phyloP scores from a whole-genome alignment of 1,140 invertebrate genomes.

The Bathynomus jamesi region DNA sequence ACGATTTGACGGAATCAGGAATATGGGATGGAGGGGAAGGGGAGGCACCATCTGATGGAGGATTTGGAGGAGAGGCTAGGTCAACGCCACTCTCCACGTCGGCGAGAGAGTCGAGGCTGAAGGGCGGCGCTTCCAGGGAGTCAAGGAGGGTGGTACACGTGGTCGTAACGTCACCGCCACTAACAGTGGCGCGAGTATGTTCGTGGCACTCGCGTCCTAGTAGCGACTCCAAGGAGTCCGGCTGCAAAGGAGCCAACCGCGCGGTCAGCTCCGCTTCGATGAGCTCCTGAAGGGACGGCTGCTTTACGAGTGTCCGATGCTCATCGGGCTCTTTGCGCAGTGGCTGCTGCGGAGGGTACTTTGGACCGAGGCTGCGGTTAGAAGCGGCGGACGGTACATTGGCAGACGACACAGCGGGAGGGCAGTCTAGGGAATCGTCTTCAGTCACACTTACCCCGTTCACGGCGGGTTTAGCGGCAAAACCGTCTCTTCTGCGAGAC shows the following conservation, averaged over 20 bases:
- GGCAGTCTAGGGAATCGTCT: not conserved
- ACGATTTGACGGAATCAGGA: not conserved
- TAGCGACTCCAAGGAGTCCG: not conserved
- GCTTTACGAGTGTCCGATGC: too few species aligned
- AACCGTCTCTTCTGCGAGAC: not conserved
- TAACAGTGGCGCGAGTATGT: not conserved
- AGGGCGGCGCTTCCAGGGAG: not conserved
- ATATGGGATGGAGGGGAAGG: not conserved
- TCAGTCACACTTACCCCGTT: not conserved
- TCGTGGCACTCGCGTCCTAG: not conserved
- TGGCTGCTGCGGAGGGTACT: not conserved
- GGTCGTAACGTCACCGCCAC: not conserved
- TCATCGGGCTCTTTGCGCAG: too few species aligned
- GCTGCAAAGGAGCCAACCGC: not conserved
- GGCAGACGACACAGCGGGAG: not conserved
- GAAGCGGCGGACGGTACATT: not conserved
- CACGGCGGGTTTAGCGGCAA: not conserved
- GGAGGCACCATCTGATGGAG: not conserved
- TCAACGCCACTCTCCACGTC: not conserved
- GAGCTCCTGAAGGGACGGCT: not conserved
- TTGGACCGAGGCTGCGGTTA: not conserved
- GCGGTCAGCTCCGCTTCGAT: not conserved
- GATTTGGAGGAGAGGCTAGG: not conserved
- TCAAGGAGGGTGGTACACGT: not conserved
- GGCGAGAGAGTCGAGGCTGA: not conserved